Conservation (phyloP, 2,797 vertebrate species). For the Pipistrellus pygmaeus region DNA sequence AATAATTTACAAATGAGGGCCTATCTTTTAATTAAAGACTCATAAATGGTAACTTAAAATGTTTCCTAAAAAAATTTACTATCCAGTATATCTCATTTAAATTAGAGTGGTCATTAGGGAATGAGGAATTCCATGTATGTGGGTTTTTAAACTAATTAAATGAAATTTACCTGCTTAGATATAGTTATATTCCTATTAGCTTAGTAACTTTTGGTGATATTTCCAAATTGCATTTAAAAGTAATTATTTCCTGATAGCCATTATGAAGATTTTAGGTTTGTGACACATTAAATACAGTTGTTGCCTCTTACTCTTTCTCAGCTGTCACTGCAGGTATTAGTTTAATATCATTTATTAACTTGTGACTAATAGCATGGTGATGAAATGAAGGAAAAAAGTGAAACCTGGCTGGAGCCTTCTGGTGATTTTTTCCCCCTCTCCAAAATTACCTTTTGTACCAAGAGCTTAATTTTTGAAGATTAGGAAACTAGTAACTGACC, state of each 20-base stretch:
- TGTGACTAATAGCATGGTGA: neutral
- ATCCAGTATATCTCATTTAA: slow-evolving; percentile 36
- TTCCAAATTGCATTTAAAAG: slow-evolving; percentile 46
- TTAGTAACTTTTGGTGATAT: neutral
- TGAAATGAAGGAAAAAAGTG: neutral
- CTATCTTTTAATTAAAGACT: neutral
- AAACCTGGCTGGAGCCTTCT: neutral
- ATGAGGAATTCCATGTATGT: neutral
- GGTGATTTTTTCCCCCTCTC: neutral
- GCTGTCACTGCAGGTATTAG: neutral
- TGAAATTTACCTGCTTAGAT: slow-evolving; percentile 3
- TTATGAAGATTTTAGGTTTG: neutral
- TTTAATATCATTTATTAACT: neutral
- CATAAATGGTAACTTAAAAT: slow-evolving; percentile 8
- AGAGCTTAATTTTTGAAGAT: neutral
- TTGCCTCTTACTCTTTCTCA: neutral
- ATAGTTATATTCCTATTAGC: neutral
- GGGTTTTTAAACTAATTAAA: neutral
- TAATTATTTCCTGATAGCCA: slow-evolving; percentile 2
- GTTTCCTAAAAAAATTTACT: neutral
- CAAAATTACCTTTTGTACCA: neutral
- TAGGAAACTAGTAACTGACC: neutral
- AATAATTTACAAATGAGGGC: neutral
- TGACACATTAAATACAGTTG: neutral
- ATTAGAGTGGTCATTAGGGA: neutral